A percentile compares a stretch with the other conserved stretches of the same genome.
Evolutionary conservation across 2,888 invertebrate genomes (phyloP).

Genomic region (Eupithecia abbreviata): DNA sequence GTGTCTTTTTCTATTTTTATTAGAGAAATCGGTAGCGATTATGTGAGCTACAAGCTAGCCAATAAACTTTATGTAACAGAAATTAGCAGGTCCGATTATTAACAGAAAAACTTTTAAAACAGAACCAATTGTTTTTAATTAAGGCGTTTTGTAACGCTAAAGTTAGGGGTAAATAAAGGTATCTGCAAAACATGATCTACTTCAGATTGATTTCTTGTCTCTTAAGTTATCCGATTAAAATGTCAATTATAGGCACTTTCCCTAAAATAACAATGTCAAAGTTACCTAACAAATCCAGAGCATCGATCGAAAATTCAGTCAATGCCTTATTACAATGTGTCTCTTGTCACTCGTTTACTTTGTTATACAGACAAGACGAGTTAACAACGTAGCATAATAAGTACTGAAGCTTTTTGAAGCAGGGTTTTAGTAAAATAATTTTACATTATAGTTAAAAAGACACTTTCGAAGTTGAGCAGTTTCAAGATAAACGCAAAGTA

Average conservation of each 20-base stretch:
- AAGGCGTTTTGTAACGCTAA: background rate
- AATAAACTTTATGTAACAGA: background rate
- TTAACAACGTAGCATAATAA: background rate
- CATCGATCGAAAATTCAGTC: background rate
- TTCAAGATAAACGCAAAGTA: conserved; percentile 4
- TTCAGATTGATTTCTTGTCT: background rate
- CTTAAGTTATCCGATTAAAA: background rate
- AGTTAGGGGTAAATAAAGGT: background rate
- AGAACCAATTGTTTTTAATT: background rate
- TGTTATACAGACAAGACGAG: background rate
- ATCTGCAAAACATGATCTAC: background rate
- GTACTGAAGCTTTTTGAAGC: background rate
- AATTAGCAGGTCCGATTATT: background rate
- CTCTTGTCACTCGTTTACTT: conserved; percentile 4
- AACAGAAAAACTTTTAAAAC: background rate
- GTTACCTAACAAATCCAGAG: background rate
- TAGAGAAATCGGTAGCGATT: background rate
- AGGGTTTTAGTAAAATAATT: conserved; percentile 3
- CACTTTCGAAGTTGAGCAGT: conserved; percentile 6
- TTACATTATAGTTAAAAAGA: conserved; percentile 7
- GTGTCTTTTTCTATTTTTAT: background rate
- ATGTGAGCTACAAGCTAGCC: background rate
- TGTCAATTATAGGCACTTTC: background rate
- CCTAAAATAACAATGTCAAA: background rate
- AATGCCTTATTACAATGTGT: background rate